Evolutionary conservation across 2,888 invertebrate genomes (phyloP), one percentile per base, ranked within the genome.

Genomic region (Gibbula magus): DNA sequence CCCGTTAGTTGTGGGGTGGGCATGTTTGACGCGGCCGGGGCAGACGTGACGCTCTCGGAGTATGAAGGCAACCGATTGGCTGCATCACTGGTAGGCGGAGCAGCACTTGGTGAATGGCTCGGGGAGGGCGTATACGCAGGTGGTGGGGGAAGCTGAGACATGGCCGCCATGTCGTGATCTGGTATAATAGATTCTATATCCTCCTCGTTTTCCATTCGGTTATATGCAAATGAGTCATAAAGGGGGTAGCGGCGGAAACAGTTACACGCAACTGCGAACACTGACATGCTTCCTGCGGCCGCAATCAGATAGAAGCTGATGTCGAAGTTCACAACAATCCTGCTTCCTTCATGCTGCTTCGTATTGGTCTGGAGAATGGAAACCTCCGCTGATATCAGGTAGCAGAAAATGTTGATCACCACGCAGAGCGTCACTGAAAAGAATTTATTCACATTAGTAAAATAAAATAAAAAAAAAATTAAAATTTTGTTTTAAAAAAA

Each of bases 261-360:
- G 88, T 95, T 96, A 85, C 95, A 95, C 25, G 96, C 95, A 18
- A 96, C 95, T 7, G 95, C 96, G 86, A 96, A 90, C 75, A 96
- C 93, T 56, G 96, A 94, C 74, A 95, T 93, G 66, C 95, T 95
- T 88, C 96, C 96, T 94, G 94, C 92, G 29, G 91, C 91, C 22
- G 93, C 91, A 22, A 93, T 87, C 70, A 93, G 86, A 85, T 93
- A 93, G 83, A 93, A 93, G 83, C 93, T 91, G 35, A 92, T 88
- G 82, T 92, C 93, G 88, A 93, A 93, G 80, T 89, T 88, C 2
- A 92, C 89, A n/a, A 88, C 87, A 18, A 92, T 88, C 85, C 89
- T 91, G 84, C 90, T 89, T 74, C 93, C 81, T 92, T 92, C 88
- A 93, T 93, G 84, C 93, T 92, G 79, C 86, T 94, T 94, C 77